A percentile compares a stretch with the other conserved stretches of the same genome.
Conservation (phyloP, 2,888 invertebrate genomes). For the Augiades crinisus region DNA sequence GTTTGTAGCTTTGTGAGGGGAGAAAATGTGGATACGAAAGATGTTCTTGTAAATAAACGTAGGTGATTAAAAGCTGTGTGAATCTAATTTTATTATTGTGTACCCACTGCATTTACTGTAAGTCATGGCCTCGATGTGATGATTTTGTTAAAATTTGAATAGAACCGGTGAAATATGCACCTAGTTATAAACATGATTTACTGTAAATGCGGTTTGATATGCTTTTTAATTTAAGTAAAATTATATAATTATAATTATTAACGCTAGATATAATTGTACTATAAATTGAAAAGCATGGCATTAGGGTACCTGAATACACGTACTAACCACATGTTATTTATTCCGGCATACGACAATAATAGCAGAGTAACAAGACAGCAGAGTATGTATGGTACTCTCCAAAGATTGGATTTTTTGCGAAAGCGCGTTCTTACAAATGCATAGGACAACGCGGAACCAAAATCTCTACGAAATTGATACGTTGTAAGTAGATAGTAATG, state of each 20-base stretch:
- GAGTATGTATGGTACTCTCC: slow-evolving; percentile 56
- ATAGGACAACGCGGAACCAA: slow-evolving; percentile 49
- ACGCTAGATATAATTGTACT: slow-evolving; percentile 8
- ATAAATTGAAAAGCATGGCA: slow-evolving; percentile 20
- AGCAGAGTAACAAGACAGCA: slow-evolving; percentile 65
- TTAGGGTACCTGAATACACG: slow-evolving; percentile 17
- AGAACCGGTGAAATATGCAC: too few relatives aligned
- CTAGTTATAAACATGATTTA: slow-evolving; percentile 26
- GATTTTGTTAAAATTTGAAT: too few relatives aligned
- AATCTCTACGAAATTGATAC: slow-evolving; percentile 44
- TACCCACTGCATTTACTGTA: slow-evolving; percentile 50
- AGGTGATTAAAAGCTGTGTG: slow-evolving; percentile 66
- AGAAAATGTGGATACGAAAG: slow-evolving; percentile 43
- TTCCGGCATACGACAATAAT: slow-evolving; percentile 65
- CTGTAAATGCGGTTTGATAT: slow-evolving; percentile 36
- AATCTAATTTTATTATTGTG: slow-evolving; percentile 41
- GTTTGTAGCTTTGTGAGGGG: slow-evolving; percentile 55
- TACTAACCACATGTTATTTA: slow-evolving; percentile 69
- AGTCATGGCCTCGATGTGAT: too few relatives aligned
- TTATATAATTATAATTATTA: background rate
- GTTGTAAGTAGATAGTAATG: slow-evolving; percentile 62
- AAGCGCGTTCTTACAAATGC: slow-evolving; percentile 54
- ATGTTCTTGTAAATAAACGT: slow-evolving; percentile 62
- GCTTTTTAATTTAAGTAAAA: slow-evolving; percentile 39
- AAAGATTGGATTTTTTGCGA: slow-evolving; percentile 73